Base-by-base conservation (phyloP, 1,140 invertebrate genomes). In the Cyclargus thomasi region DNA sequence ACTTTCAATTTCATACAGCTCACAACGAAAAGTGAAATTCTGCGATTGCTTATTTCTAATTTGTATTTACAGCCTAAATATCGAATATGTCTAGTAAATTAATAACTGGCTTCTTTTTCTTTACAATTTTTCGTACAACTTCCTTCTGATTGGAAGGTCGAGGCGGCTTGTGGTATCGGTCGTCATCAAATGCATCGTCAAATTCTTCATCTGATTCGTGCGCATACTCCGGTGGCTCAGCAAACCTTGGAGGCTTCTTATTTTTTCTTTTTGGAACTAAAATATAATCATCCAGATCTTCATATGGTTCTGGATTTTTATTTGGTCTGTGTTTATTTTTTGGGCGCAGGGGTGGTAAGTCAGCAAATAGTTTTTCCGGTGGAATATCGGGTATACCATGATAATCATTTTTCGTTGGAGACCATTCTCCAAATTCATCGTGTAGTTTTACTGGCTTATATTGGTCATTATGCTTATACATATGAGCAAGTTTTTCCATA, bases 71-170 rank as follows among this genome's bases (percentile, higher is more conserved):
- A 77, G 66, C 63, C 74, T 86, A 89, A 80, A 90, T 86, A 81
- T 90, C 87, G 73, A 90, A 84, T 76, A 90, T 84, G 67, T 90
- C 87, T 82, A 90, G 75, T 64, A 90, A 65, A 69, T 86, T 90
- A 35, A 90, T 79, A 18, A 79, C 71, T 14, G 85, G 83, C 67
- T 79, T 83, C 73, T 77, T 75, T 77, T 88, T 90, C 63, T 83
- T 86, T 1, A 90, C 78, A 62, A 90, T 75, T 82, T 90, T 90
- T 29, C 81, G 73, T n/a, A 90, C 74, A 14, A 90, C 68, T 78
- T 88, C 85, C 65, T 85, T 86, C 6, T 74, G 78, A 16, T 67
- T 76, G 23, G 75, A 67, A 17, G 65, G 74, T 72, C 83, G 70
- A n/a, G 70, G 69, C 3, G 83, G 83, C 64, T 76, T 75, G 21